Evolutionary conservation across 2,113 vertebrate genomes (phyloP).

Genomic region (Brachyhypopomus occidentalis): DNA sequence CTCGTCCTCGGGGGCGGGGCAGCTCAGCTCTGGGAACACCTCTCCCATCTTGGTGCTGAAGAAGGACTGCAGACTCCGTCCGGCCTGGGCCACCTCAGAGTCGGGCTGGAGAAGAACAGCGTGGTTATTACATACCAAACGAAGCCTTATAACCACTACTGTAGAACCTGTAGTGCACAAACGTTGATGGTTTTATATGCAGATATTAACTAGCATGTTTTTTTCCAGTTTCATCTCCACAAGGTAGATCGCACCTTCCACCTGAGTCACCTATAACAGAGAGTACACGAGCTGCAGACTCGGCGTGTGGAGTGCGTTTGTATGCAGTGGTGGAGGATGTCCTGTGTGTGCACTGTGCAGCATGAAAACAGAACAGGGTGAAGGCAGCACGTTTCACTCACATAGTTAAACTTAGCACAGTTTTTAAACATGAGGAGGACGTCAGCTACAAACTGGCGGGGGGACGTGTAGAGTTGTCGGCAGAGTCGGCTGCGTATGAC

Average conservation of each 20-base stretch:
- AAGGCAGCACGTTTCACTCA: conserved; percentile 70
- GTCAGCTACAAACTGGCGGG: conserved; percentile 88
- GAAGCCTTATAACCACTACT: too few species aligned
- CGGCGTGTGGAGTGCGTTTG: too few species aligned
- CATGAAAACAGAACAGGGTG: background rate
- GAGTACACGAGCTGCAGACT: conserved; percentile 24
- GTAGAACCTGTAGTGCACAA: too few species aligned
- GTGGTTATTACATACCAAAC: too few species aligned
- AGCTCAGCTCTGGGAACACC: conserved; percentile 82
- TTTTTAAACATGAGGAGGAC: conserved; percentile 96
- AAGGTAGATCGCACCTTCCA: conserved; percentile 24
- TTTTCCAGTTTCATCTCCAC: conserved; percentile 28
- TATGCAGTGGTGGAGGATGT: too few species aligned
- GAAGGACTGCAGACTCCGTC: conserved; percentile 85
- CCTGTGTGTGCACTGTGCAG: too few species aligned
- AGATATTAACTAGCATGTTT: too few species aligned
- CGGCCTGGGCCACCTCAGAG: conserved; percentile 95
- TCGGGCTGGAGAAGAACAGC: conserved; percentile 78
- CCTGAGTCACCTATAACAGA: conserved; percentile 31
- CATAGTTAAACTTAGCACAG: conserved; percentile 98
- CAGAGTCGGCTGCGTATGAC: conserved; percentile 86
- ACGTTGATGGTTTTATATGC: too few species aligned
- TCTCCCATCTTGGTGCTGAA: conserved; percentile 86
- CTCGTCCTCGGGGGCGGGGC: conserved; percentile 79
- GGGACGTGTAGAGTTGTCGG: conserved; percentile 80